Evolutionary conservation across 2,113 vertebrate species (phyloP).

Genomic region (Typhlomys cinereus): DNA sequence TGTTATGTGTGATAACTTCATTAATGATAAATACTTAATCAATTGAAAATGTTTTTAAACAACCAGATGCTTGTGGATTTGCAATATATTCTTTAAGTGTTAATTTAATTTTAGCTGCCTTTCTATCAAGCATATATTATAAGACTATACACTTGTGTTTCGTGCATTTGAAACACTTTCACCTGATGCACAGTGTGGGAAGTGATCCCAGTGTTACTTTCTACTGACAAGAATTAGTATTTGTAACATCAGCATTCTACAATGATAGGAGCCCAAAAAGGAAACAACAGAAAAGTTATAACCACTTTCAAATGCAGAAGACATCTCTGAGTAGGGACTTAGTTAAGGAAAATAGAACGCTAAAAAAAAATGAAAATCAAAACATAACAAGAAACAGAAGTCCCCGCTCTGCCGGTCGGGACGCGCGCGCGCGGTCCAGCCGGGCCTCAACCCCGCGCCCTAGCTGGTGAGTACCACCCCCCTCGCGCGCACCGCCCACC

Average conservation of each 20-base stretch:
- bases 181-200: background rate
- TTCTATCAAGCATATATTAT: background rate
- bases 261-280: background rate
- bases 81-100: background rate
- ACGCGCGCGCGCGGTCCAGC: too few species aligned
- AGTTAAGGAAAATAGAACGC: background rate
- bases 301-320: background rate
- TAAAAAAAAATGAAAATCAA: background rate
- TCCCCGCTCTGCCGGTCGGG: too few species aligned
- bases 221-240: slow-evolving; percentile 12
- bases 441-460: too few species aligned
- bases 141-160: background rate
- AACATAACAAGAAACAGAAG: slow-evolving; percentile 5
- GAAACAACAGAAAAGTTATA: background rate
- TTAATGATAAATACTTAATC: slow-evolving; percentile 19
- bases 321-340: slow-evolving; percentile 1
- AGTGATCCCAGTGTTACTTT: background rate
- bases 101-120: slow-evolving; percentile 36
- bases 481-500: too few species aligned
- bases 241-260: background rate
- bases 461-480: too few species aligned
- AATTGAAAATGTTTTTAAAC: slow-evolving; percentile 51
- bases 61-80: slow-evolving; percentile 6
- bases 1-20: background rate
- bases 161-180: slow-evolving; percentile 6